Percentiles rank a stretch among this genome's conserved stretches.
Conservation (phyloP, 1,140 invertebrate genomes). For the Aphelenchoides besseyi region DNA sequence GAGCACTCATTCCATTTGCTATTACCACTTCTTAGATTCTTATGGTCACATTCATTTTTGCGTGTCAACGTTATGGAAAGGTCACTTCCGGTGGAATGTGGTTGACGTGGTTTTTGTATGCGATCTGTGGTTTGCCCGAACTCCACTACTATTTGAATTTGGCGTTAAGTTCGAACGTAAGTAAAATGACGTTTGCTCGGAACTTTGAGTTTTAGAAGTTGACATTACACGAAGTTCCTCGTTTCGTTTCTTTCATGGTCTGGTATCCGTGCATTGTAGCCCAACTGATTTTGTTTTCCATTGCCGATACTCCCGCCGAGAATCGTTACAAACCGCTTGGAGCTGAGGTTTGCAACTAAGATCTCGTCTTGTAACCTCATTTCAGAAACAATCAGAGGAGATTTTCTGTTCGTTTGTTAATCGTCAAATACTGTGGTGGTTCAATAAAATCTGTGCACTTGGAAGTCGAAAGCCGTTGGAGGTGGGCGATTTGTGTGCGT, state of each 20-base stretch:
- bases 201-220: conserved; percentile 31
- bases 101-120: conserved; percentile 52
- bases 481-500: conserved; percentile 44
- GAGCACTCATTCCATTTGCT: neutral
- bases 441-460: conserved; percentile 43
- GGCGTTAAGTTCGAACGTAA: conserved; percentile 10
- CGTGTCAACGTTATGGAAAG: conserved; percentile 42
- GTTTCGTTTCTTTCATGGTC: conserved; percentile 42
- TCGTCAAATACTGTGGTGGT: conserved; percentile 57
- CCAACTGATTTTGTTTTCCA: conserved; percentile 48
- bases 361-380: neutral
- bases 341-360: conserved; percentile 22
- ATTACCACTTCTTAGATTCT: conserved; percentile 31
- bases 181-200: neutral
- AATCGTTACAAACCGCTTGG: conserved; percentile 23
- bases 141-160: conserved; percentile 44
- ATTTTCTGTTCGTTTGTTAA: conserved; percentile 49
- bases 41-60: conserved; percentile 47
- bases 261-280: conserved; percentile 42
- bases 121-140: conserved; percentile 55
- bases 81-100: conserved; percentile 55
- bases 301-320: conserved; percentile 40
- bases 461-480: conserved; percentile 48
- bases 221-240: conserved; percentile 28
- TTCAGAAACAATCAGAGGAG: conserved; percentile 49